These are phyloP conservation scores for Acanthosepion lycidas DNA, from an alignment of 2,888 invertebrate species.

Conservation along the genomic window DNA sequence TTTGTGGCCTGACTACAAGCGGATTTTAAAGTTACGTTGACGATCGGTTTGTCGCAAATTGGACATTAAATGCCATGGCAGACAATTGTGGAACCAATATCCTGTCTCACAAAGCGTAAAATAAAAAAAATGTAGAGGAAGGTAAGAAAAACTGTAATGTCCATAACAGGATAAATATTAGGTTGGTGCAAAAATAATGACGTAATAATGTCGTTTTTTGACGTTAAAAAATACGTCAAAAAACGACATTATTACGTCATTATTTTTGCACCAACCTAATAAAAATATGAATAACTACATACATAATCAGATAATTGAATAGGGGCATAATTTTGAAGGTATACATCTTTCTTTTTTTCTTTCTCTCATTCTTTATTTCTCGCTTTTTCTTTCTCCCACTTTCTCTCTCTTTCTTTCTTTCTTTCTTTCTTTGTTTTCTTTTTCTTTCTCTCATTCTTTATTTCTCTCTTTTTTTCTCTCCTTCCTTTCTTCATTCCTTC, in stretches of 20 bases:
- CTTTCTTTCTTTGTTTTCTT: background rate
- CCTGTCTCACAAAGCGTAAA: background rate
- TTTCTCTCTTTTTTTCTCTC: background rate
- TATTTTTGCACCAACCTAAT: too few relatives aligned
- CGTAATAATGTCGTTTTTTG: too few relatives aligned
- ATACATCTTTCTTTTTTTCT: background rate
- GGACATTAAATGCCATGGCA: background rate
- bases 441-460: background rate
- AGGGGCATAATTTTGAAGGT: background rate
- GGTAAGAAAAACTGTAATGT: background rate
- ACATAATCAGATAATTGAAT: background rate
- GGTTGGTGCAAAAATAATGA: too few relatives aligned
- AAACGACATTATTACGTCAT: too few relatives aligned
- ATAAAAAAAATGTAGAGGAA: background rate
- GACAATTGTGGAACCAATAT: constrained; percentile 12
- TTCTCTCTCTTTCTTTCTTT: too few relatives aligned
- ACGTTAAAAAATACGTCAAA: too few relatives aligned
- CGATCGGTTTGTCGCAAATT: background rate
- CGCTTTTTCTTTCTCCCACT: too few relatives aligned
- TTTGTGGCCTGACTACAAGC: background rate
- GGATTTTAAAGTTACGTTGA: constrained; percentile 21
- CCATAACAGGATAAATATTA: background rate
- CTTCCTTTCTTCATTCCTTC: background rate
- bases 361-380: background rate
- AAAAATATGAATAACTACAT: background rate